Base-by-base conservation (phyloP, 2,888 invertebrate species). In the Empis stercorea region DNA sequence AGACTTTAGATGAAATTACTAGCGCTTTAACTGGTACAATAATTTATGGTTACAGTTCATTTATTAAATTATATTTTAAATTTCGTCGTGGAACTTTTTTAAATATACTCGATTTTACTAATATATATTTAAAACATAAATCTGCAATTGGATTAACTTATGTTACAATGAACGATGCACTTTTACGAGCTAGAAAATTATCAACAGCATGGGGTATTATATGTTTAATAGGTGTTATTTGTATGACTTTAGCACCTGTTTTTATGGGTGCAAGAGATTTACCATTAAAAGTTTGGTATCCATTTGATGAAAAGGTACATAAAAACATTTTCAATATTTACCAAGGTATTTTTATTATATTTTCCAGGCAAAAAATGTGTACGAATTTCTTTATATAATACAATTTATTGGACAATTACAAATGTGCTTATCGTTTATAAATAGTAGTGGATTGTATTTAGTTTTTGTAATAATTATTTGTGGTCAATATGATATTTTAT, bases 401-500 rank as follows among this genome's bases (percentile, higher is more conserved):
- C 67, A 67, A 53, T 59, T 58, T 10, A 51, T 63, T 43, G 66
- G 62, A 0, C 67, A 68, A 54, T 54, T 65, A 39, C 61, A 65
- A 55, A 59, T 64, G 11, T 61, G 61, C 1, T 55, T 61, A 13
- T 27, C 23, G 2, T 27, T 27, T 27, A 27, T 27, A 6, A 27
- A 27, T 9, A 27, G 23, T 9, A 66, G 66, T 52, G 59, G 58
- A 2, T 54, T 60, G 27, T 56, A 75, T 71, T 42, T 61, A 56
- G 55, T 55, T 2, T 42, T 62, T 15, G 52, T 55, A 10, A 59
- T 64, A n/a, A 48, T 62, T 3, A 49, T 61, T 30, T 63, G 59
- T 4, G 65, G 64, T 2, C 65, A 65, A 49, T 65, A 59, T 39
- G 65, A 65, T 51, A 37, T 65, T 1, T 47, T 65, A 6, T 59